Base-by-base conservation (phyloP, 2,888 invertebrate genomes). In the Cylloceria caligata region DNA sequence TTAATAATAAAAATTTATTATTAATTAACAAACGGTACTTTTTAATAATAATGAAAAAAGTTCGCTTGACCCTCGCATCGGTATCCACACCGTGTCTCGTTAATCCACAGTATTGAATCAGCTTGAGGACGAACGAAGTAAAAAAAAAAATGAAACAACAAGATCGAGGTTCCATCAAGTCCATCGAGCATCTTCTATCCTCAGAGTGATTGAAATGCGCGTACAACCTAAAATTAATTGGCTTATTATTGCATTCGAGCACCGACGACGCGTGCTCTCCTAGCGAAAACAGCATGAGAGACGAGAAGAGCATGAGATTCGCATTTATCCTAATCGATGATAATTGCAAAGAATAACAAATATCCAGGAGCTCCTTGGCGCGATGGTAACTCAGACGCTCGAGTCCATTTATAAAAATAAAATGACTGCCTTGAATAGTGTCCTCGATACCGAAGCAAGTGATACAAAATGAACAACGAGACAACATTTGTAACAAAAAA, bases 211-310 rank as follows among this genome's bases (percentile, higher is more conserved):
- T 21, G 49, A 49, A 49, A 1, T 19, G 16, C 16, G 19, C 7
- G 16, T 19, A 11, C 7, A 39, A 3, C 39, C 39, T 7, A 39
- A 39, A 7, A 5, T 9, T 9, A 7, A 39, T 42, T 42, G 42
- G 39, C 39, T n/a, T n/a, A 3, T 2, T 13, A n/a, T n/a, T n/a
- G n/a, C n/a, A n/a, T n/a, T n/a, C n/a, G n/a, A 11, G 42, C 11
- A 7, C 21, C 0, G 21, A 49, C 21, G 21, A 21, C 49, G 21
- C 49, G 49, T 49, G 49, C 1, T 21, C 21, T 6, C 7, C 21
- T 7, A 7, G 52, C 36, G 52, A 52, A 52, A 68, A 68, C 52
- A 52, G n/a, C 52, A 36, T 34, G 24, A n/a, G 34, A 13, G 36
- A 68, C 52, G 36, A 27, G 55, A 27, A 3, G 13, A 27, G 27